These are phyloP conservation scores for Spisula subtruncata DNA, from an alignment of 2,888 invertebrate genomes.

Conservation along the genomic window DNA sequence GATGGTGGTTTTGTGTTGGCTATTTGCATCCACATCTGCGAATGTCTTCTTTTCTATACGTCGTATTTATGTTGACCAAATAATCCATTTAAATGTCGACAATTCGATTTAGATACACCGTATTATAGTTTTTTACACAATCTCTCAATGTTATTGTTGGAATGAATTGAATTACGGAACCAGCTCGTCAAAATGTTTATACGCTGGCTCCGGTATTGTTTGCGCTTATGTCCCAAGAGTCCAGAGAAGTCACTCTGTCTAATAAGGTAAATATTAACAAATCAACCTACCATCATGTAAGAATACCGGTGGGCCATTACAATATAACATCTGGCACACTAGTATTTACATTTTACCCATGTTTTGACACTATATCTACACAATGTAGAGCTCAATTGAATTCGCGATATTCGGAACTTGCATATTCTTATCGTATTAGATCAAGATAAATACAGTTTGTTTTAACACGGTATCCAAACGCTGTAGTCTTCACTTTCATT, in stretches of 20 bases:
- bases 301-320: background rate
- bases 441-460: no score
- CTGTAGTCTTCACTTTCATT: no score
- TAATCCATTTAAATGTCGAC: constrained; percentile 18
- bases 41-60: background rate
- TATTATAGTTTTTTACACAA: background rate
- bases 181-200: background rate
- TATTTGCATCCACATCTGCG: background rate
- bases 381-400: no score
- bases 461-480: no score
- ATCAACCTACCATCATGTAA: background rate
- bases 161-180: background rate
- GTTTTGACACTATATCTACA: no score
- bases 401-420: no score
- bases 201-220: background rate
- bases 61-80: constrained; percentile 6
- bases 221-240: background rate
- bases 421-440: no score
- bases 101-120: background rate
- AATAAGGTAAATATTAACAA: constrained; percentile 12
- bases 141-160: background rate
- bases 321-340: no score
- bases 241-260: background rate
- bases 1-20: background rate
- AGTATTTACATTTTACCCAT: no score